These are phyloP conservation scores for Lucilia cuprina DNA, from an alignment of 1,140 invertebrate species.

Conservation along the genomic window DNA sequence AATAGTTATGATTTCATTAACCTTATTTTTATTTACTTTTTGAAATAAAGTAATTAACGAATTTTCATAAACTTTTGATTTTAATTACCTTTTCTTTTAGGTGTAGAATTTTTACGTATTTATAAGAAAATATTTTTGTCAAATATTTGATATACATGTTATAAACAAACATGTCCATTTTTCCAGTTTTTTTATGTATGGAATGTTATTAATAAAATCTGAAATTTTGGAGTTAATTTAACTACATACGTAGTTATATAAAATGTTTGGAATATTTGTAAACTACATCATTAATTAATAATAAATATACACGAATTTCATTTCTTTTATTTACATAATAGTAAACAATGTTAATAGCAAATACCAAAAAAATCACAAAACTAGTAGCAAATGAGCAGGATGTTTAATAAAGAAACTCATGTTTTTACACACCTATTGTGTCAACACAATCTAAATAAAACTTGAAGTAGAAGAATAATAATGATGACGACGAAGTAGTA, in stretches of 20 bases:
- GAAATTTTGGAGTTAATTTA: not conserved
- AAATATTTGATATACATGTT: not conserved
- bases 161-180: not conserved
- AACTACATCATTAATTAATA: not conserved
- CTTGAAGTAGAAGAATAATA: not conserved
- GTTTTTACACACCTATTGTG: slow-evolving; percentile 26
- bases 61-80: not conserved
- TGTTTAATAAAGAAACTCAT: slow-evolving; percentile 23
- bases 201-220: not conserved
- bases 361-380: not conserved
- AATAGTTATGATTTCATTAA: not conserved
- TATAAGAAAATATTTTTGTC: not conserved
- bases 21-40: not conserved
- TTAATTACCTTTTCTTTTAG: not conserved
- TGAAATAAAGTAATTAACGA: not conserved
- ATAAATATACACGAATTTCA: not conserved
- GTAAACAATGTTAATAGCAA: not conserved
- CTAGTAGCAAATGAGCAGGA: slow-evolving; percentile 17
- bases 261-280: not conserved
- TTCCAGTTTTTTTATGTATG: not conserved
- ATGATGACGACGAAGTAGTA: not conserved
- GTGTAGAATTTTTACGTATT: not conserved
- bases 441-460: slow-evolving; percentile 13
- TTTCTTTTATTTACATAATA: not conserved
- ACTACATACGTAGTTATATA: not conserved